Base-by-base conservation (phyloP, 2,888 invertebrate genomes). In the Mesochorus sp. region DNA sequence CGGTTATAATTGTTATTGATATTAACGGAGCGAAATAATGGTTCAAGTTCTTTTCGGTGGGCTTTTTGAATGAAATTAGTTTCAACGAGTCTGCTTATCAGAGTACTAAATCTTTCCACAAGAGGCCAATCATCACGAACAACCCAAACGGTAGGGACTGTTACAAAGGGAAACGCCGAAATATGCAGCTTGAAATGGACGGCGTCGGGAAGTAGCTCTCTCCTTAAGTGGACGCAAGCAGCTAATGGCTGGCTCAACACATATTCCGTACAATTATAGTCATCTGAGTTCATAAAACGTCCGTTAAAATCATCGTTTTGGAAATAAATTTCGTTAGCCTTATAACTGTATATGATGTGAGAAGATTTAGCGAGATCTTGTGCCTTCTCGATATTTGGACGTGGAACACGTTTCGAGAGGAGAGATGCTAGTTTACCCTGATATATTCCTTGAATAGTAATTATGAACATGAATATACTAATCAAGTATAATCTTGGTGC, bases 391-490 rank as follows among this genome's bases (percentile, higher is more conserved):
- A 61, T 42, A 3, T 61, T 61, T 8, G 6, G 12, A 6, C 24
- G 3, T 10, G 6, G 2, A 6, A 26, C 14, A 2, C 1, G 3
- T 5, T 42, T 26, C 14, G 61, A 17, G 3, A 61, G 28, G 8
- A 61, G 8, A 8, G 61, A 44, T 0, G 61, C 61, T 17, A 61
- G 10, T 8, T 44, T 26, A 14, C 61, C 44, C 10, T 61, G 61
- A 26, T 26, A 61, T 3, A 42, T 42, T 0, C 44, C 61, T 10
- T 44, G 31, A 4, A 61, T 24, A 1, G 6, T 26, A 4, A 61
- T 0, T 3, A 14, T 28, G 8, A 42, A 42, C 17, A 61, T 6
- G 10, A 61, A 42, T 1, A 61, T 2, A 5, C 26, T 10, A 1
- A 17, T n/a, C 3, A 61, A 26, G 10, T 28, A 61, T 6, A 61